Conservation (phyloP, 2,797 vertebrate genomes). For the Lagorchestes hirsutus region DNA sequence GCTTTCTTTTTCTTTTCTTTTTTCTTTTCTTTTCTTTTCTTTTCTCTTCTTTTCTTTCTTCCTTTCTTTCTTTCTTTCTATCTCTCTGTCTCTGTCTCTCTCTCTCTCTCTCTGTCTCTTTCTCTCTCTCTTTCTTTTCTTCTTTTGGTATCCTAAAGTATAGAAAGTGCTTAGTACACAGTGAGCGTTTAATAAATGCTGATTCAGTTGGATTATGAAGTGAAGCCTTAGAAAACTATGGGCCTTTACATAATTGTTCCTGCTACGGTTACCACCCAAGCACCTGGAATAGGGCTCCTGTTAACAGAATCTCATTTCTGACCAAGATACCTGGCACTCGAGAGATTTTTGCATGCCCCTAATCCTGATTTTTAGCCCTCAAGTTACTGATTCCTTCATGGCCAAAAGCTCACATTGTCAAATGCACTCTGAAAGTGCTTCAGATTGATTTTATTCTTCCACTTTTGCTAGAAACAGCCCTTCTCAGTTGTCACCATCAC, state of each 20-base stretch:
- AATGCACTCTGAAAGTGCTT: conserved; percentile 74
- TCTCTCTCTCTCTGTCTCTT: too few species aligned
- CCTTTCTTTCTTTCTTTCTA: too few species aligned
- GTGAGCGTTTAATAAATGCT: neutral
- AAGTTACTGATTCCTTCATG: conserved; percentile 60
- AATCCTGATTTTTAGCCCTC: conserved; percentile 19
- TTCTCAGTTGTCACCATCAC: conserved; percentile 83
- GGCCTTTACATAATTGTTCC: neutral
- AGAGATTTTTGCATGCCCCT: neutral
- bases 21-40: too few species aligned
- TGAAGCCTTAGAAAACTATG: neutral
- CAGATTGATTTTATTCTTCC: conserved; percentile 79
- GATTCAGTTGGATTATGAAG: neutral
- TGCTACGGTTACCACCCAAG: neutral
- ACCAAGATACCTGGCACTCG: neutral
- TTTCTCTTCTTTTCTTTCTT: too few species aligned
- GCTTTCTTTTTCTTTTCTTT: accelerated
- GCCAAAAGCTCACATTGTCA: conserved; percentile 70
- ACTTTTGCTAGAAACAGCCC: conserved; percentile 80
- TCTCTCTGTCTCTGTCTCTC: too few species aligned
- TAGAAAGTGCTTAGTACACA: neutral
- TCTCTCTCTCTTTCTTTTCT: too few species aligned
- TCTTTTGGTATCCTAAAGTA: neutral
- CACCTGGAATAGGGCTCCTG: neutral
- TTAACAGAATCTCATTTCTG: neutral